Percentiles rank a stretch among this genome's conserved stretches.
Evolutionary conservation across 2,888 invertebrate genomes (phyloP).

Genomic region (Eristalis intricaria): DNA sequence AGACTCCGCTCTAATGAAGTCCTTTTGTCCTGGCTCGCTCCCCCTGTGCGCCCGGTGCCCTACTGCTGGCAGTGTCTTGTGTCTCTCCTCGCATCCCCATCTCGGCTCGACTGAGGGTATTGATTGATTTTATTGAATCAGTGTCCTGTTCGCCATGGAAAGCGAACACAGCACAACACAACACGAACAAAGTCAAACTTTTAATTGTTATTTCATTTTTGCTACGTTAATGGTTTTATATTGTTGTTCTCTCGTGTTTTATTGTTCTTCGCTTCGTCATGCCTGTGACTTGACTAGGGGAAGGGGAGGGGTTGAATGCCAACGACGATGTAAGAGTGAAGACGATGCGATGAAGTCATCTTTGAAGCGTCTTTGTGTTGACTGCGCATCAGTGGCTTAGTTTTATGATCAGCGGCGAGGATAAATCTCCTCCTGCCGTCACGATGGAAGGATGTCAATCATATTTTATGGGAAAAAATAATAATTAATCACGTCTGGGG

Average conservation of each 20-base stretch:
- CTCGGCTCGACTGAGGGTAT: neutral
- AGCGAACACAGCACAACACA: neutral
- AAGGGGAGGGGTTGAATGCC: neutral
- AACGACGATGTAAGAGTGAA: neutral
- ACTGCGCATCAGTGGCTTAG: constrained; percentile 12
- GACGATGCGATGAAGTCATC: constrained; percentile 14
- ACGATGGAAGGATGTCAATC: constrained; percentile 63
- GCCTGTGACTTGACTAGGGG: neutral
- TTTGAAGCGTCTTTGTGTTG: constrained; percentile 22
- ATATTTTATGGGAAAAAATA: constrained; percentile 56
- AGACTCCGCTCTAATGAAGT: constrained; percentile 59
- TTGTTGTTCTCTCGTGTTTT: constrained; percentile 56
- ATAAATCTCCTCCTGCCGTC: constrained; percentile 13
- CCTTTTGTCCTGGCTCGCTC: constrained; percentile 52
- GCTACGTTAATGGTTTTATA: constrained; percentile 70
- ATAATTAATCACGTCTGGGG: constrained; percentile 61
- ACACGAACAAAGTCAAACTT: constrained; percentile 61
- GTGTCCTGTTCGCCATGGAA: constrained; percentile 16
- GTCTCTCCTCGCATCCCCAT: neutral
- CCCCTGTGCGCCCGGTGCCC: neutral
- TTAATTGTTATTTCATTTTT: constrained; percentile 69
- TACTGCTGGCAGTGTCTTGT: neutral
- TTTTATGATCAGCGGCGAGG: constrained; percentile 6
- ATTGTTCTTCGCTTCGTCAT: constrained; percentile 52
- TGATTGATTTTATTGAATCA: constrained; percentile 70